Conservation (phyloP, 2,888 invertebrate genomes). For the Polymixis lichenea region DNA sequence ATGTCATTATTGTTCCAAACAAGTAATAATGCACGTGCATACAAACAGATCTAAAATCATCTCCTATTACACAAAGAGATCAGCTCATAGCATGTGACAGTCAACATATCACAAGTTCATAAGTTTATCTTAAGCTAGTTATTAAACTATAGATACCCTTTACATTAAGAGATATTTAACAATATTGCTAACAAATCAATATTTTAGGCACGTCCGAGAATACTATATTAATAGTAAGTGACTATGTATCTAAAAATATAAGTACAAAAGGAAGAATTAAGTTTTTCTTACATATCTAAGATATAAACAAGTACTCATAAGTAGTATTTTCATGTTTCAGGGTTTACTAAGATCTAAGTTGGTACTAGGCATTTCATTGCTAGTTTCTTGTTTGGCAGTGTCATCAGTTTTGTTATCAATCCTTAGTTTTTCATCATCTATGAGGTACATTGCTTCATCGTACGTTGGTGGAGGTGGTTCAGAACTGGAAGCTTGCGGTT, state of each 20-base stretch:
- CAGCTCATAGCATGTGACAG: constrained; percentile 63
- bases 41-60: constrained; percentile 67
- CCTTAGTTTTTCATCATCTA: constrained; percentile 85
- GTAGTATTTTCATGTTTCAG: constrained; percentile 71
- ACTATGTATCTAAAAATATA: constrained; percentile 82
- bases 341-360: constrained; percentile 82
- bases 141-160: constrained; percentile 69
- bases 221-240: constrained; percentile 79
- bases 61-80: constrained; percentile 52
- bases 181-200: constrained; percentile 83
- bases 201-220: constrained; percentile 88
- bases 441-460: constrained; percentile 91
- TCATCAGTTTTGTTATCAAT: constrained; percentile 78
- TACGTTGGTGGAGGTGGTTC: constrained; percentile 92
- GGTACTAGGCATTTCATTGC: constrained; percentile 76
- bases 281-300: constrained; percentile 81
- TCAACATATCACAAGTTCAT: constrained; percentile 63
- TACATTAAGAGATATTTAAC: constrained; percentile 72
- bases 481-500: constrained; percentile 87
- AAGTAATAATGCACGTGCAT: constrained; percentile 59
- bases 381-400: constrained; percentile 84
- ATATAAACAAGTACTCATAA: constrained; percentile 71
- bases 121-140: constrained; percentile 66
- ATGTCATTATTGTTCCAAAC: constrained; percentile 59
- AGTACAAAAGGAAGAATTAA: constrained; percentile 88